These are phyloP conservation scores for Cyphomyrus discorhynchus DNA, from an alignment of 2,113 vertebrate species.

Conservation along the genomic window DNA sequence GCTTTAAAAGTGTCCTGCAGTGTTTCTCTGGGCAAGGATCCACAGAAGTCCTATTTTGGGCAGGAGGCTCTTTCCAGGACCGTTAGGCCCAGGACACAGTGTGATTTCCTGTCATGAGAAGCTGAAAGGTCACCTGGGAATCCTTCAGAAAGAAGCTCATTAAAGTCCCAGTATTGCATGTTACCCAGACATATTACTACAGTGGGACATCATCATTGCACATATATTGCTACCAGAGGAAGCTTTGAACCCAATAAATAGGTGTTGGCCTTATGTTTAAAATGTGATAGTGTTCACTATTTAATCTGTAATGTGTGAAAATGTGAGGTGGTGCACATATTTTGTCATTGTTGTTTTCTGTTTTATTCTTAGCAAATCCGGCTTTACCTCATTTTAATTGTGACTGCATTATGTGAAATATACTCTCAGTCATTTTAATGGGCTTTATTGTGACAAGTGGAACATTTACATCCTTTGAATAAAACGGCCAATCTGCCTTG, in stretches of 20 bases:
- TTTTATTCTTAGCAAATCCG: not conserved
- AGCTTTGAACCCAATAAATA: not conserved
- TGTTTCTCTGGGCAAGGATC: not conserved
- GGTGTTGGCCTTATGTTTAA: not conserved
- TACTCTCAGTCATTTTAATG: not conserved
- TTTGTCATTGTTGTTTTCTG: not conserved
- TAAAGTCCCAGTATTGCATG: not conserved
- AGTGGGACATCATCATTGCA: not conserved
- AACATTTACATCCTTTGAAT: not conserved
- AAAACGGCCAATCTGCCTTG: not conserved
- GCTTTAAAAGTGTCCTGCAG: not conserved
- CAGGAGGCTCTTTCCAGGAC: not conserved
- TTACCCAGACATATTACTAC: not conserved
- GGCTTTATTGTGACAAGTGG: not conserved
- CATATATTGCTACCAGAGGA: not conserved
- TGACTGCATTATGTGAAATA: not conserved
- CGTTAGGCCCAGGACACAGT: not conserved
- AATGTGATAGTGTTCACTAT: not conserved
- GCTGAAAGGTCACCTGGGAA: conserved; percentile 4
- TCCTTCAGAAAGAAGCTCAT: not conserved
- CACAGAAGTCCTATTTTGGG: not conserved
- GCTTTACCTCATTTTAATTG: not conserved
- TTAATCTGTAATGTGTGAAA: not conserved
- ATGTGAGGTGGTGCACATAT: not conserved
- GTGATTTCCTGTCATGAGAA: not conserved